Conservation (phyloP, 2,113 vertebrate genomes). For the Dryoscopus gambensis region DNA sequence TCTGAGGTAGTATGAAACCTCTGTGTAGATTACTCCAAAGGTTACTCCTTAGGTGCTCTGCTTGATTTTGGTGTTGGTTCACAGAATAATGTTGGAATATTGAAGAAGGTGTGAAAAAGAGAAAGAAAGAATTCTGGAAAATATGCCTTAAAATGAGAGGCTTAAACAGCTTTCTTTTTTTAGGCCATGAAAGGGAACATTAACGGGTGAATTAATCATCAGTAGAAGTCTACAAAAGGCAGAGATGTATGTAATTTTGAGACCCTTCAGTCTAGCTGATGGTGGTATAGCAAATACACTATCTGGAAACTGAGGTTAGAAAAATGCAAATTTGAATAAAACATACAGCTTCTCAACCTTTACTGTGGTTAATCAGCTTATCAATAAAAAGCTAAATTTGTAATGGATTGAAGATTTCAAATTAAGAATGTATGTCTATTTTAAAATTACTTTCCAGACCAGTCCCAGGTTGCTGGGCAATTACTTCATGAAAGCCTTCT, state of each 20-base stretch:
- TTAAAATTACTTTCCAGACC: background rate
- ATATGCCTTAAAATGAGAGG: background rate
- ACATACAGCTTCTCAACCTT: background rate
- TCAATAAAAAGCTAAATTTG: background rate
- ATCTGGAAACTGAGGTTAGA: background rate
- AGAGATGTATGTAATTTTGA: background rate
- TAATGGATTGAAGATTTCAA: background rate
- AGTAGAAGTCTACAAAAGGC: background rate
- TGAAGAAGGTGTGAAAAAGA: background rate
- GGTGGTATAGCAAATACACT: background rate
- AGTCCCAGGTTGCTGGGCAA: background rate
- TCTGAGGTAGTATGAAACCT: background rate
- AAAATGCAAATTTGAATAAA: background rate
- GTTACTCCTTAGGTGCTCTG: background rate
- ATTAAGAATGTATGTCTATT: background rate
- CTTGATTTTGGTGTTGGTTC: background rate
- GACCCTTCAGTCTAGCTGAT: background rate
- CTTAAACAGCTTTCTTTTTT: background rate
- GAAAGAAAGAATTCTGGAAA: background rate
- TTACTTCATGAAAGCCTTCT: background rate
- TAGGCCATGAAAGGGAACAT: background rate
- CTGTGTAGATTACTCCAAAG: background rate
- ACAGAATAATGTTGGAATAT: background rate
- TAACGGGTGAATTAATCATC: background rate
- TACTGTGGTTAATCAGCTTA: background rate